These are phyloP conservation scores for Loxodonta africana DNA, from an alignment of 2,113 vertebrate species.

Conservation along the genomic window DNA sequence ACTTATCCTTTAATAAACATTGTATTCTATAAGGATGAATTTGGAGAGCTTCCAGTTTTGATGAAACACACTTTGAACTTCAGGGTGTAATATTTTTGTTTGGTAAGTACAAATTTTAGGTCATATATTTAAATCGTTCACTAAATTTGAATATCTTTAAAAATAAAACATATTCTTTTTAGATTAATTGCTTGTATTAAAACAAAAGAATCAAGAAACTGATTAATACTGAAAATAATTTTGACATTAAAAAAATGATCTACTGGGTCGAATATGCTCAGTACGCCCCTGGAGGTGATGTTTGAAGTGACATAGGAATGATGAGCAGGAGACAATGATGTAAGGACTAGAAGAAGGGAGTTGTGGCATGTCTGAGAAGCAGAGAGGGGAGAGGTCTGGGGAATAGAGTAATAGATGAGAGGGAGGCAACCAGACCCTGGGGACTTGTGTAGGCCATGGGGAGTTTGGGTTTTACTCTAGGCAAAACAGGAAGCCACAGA, in stretches of 20 bases:
- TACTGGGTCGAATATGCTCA: background rate
- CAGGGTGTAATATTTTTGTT: background rate
- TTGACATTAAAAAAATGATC: conserved; percentile 41
- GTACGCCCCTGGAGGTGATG: background rate
- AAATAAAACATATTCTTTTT: conserved; percentile 30
- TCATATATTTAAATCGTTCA: conserved; percentile 17
- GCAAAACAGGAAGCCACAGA: background rate
- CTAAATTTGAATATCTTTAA: conserved; percentile 43
- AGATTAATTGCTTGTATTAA: conserved; percentile 52
- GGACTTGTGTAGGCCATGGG: background rate
- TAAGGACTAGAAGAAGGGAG: background rate
- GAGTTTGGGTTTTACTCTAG: conserved; percentile 57
- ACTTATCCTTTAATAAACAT: background rate
- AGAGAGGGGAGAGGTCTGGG: background rate
- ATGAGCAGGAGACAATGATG: background rate
- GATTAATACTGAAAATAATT: background rate
- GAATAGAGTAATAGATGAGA: background rate
- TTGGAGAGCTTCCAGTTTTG: background rate
- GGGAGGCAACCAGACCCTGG: background rate
- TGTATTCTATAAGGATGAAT: background rate
- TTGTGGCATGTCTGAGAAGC: background rate
- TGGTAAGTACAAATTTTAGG: conserved; percentile 51
- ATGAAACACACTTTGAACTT: background rate
- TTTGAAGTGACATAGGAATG: conserved; percentile 50
- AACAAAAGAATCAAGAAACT: conserved; percentile 57